Base-by-base conservation (phyloP, 2,113 vertebrate species). In the Struthidea cinerea region DNA sequence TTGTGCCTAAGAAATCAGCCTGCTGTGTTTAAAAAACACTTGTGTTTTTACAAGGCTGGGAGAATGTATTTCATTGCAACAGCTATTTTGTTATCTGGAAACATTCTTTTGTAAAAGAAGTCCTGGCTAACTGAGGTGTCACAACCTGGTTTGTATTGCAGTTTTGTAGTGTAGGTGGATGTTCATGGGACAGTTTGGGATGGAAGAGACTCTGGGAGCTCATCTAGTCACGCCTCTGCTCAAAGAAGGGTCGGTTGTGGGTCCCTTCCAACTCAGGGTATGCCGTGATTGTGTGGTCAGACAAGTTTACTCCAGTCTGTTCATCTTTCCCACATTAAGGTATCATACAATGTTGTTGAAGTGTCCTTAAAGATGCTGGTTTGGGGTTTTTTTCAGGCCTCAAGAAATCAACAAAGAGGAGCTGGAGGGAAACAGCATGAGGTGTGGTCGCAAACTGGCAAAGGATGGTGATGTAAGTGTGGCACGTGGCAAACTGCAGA, bases 381-480 rank as follows among this genome's bases (percentile, higher is more conserved):
- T 68, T 53, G 49, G 41, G 76, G 2, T 46, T 60, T 94, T 59
- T 57, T 93, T 26, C 92, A 99, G 99, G 94, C 99, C 99, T 63
- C 99, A 99, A 92, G 99, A 99, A 96, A 98, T 99, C 55, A 99
- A 99, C 96, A 99, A 99, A 95, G 99, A 99, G 67, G 99, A 99
- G 91, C 98, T 99, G 96, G 99, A 99, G 96, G 96, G 95, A 91
- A 99, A 97, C 97, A 99, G 99, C 87, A 99, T 99, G 99, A 98
- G 99, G 53, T 99, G 99, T 87, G 99, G 99, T 68, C 98, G 99
- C 79, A 99, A 99, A 60, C 98, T 99, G 75, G 98, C 98, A 35
- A 99, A 99, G 98, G 99, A 99, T 65, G 99, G 99, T 92, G 99
- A 99, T 89, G 99, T 99, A 97, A 99, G 99, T 98, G 65, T 13